phyloP scores from a whole-genome alignment of 1,140 invertebrate genomes.

The Thereuonema tuberculata region DNA sequence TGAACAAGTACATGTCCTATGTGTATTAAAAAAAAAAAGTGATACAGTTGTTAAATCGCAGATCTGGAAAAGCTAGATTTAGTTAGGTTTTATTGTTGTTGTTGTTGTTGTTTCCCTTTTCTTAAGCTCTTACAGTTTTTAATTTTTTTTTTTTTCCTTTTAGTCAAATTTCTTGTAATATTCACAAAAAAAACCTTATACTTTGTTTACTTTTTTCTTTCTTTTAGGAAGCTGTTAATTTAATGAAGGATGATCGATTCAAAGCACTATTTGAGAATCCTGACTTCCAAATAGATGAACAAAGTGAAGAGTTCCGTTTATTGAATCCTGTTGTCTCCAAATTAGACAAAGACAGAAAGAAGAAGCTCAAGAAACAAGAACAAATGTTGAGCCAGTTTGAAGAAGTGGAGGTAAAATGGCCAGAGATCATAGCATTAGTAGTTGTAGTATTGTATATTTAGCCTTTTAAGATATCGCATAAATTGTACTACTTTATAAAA shows the following conservation, averaged over 20 bases:
- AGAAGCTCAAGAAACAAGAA: conserved; percentile 35
- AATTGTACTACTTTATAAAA: no score
- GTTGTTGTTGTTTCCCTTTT: no score
- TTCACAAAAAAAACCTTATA: not conserved
- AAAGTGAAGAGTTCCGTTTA: conserved; percentile 63
- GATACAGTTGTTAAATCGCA: no score
- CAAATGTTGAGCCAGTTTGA: conserved; percentile 36
- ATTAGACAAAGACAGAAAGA: conserved; percentile 50
- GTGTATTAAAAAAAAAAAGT: no score
- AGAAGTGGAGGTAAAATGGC: conserved; percentile 34
- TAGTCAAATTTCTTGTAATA: conserved; percentile 1
- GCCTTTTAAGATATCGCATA: no score
- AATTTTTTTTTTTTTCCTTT: no score
- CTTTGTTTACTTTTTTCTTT: conserved; percentile 5
- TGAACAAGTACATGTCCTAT: no score
- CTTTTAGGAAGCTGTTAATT: conserved; percentile 36
- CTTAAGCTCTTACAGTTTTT: no score
- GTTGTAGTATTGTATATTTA: no score
- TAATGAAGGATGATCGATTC: conserved; percentile 78
- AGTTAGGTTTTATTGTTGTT: no score
- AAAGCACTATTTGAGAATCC: conserved; percentile 79
- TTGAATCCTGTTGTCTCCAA: conserved; percentile 81
- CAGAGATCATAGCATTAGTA: no score
- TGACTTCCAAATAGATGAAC: conserved; percentile 83
- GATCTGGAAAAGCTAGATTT: no score